These are phyloP conservation scores for Zaprionus tsacasi DNA, from an alignment of 1,140 invertebrate species.

Conservation along the genomic window DNA sequence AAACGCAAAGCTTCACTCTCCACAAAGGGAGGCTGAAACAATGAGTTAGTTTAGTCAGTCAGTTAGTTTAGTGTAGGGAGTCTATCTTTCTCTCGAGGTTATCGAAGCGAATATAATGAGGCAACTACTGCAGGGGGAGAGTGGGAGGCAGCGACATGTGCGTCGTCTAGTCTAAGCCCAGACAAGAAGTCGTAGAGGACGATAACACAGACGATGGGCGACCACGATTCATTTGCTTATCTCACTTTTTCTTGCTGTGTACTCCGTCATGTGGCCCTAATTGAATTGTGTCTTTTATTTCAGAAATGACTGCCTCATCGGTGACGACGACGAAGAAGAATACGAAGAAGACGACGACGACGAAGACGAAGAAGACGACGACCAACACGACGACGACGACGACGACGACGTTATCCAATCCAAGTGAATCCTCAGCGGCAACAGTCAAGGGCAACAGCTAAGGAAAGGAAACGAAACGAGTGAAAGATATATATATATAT, in stretches of 20 bases:
- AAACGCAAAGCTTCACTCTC: neutral
- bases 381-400: neutral
- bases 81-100: neutral
- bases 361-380: neutral
- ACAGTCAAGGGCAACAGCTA: conserved; percentile 47
- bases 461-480: conserved; percentile 22
- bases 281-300: conserved; percentile 24
- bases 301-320: conserved; percentile 71
- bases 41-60: conserved; percentile 6
- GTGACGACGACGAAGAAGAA: conserved; percentile 36
- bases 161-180: neutral
- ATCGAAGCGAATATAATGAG: neutral
- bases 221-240: neutral
- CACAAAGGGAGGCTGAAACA: neutral
- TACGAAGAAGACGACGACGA: neutral
- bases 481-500: no score
- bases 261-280: conserved; percentile 5
- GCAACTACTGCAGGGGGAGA: neutral
- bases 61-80: neutral
- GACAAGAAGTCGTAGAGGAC: no score
- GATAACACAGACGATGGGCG: no score
- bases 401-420: conserved; percentile 55
- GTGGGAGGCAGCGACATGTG: neutral
- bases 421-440: conserved; percentile 55
- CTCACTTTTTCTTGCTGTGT: neutral